These are phyloP conservation scores for Ornithoptera alexandrae DNA, from an alignment of 2,888 invertebrate genomes.

Conservation along the genomic window DNA sequence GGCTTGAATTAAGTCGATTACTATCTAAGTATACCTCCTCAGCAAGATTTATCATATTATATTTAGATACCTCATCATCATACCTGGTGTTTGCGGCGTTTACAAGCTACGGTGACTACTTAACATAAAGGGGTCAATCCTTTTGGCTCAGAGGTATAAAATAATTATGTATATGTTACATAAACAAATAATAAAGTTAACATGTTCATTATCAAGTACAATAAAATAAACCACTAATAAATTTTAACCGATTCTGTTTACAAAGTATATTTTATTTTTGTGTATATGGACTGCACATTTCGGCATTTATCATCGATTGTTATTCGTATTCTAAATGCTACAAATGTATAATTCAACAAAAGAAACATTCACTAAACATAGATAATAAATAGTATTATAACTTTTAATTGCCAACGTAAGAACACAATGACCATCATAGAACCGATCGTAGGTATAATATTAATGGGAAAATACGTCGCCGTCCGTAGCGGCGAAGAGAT, in stretches of 20 bases:
- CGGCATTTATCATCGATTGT: not conserved
- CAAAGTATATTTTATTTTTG: not conserved
- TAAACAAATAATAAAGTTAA: too few species aligned
- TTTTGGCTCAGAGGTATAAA: too few species aligned
- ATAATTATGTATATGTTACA: too few species aligned
- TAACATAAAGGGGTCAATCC: too few species aligned
- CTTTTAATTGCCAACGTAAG: not conserved
- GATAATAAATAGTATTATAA: not conserved
- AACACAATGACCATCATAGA: not conserved
- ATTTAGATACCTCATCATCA: not conserved
- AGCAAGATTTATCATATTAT: conserved; percentile 5
- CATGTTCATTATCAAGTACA: too few species aligned
- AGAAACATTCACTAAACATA: too few species aligned
- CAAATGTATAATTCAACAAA: too few species aligned
- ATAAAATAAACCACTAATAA: too few species aligned
- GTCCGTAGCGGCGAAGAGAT: conserved; percentile 32
- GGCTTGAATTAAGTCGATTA: conserved; percentile 19
- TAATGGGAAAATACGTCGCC: conserved; percentile 19
- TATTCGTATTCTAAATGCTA: too few species aligned
- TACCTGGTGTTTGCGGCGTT: too few species aligned
- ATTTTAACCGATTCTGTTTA: too few species aligned
- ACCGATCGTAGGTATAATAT: conserved; percentile 1
- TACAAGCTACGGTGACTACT: too few species aligned
- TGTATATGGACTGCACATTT: not conserved
- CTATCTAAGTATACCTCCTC: not conserved